Evolutionary conservation across 2,797 vertebrate genomes (phyloP).

Genomic region (Pristis pectinata): DNA sequence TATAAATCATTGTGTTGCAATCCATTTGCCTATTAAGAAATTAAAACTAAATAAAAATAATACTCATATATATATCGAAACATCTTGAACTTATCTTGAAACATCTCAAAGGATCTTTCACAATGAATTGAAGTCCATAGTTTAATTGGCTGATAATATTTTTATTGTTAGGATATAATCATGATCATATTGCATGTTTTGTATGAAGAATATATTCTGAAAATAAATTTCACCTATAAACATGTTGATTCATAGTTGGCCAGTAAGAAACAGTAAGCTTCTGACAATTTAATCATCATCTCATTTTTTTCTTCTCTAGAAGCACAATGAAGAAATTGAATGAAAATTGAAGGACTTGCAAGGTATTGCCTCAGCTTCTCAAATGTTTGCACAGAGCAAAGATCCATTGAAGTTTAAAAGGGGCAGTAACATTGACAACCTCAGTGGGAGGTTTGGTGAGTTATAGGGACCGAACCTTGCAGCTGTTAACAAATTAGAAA

Average conservation of each 20-base stretch:
- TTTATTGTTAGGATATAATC: neutral
- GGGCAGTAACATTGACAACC: neutral
- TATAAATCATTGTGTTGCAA: neutral
- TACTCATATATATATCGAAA: neutral
- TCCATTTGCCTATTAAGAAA: neutral
- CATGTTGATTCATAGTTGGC: neutral
- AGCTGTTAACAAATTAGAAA: neutral
- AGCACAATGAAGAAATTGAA: neutral
- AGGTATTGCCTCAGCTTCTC: constrained; percentile 16
- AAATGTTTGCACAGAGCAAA: neutral
- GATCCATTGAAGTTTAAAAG: neutral
- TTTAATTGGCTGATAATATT: neutral
- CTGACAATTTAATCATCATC: neutral
- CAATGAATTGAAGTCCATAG: neutral
- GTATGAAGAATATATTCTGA: neutral
- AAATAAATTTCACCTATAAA: neutral
- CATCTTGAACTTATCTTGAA: neutral
- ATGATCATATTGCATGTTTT: neutral
- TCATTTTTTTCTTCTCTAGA: neutral
- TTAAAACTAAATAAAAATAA: neutral
- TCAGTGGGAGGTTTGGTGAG: neutral
- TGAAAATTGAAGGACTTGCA: neutral
- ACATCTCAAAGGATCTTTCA: neutral
- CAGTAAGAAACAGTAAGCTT: neutral
- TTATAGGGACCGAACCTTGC: neutral